A percentile compares a stretch with the other conserved stretches of the same genome.
Evolutionary conservation across 2,888 invertebrate genomes (phyloP).

Genomic region (Pristionchus fissidentatus): DNA sequence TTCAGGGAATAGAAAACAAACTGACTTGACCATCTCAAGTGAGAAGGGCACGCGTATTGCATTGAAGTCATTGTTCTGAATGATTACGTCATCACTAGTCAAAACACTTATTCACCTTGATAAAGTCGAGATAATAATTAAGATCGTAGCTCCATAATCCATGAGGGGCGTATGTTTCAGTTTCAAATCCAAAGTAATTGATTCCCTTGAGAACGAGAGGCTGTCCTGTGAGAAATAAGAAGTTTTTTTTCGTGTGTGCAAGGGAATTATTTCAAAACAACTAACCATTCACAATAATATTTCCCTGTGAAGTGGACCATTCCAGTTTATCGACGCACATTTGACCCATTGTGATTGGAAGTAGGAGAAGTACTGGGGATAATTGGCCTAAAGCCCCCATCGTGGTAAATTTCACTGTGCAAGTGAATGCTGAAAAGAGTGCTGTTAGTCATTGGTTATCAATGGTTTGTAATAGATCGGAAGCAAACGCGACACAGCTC

Average conservation of each 20-base stretch:
- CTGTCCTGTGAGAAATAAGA: not conserved
- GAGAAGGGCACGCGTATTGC: constrained; percentile 46
- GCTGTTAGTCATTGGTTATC: too few relatives aligned
- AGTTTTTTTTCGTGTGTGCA: not conserved
- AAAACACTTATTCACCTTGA: not conserved
- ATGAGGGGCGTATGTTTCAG: constrained; percentile 28
- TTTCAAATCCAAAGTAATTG: constrained; percentile 47
- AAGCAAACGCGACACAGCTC: too few relatives aligned
- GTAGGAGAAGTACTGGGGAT: too few relatives aligned
- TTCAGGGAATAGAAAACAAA: not conserved
- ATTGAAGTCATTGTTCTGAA: constrained; percentile 47
- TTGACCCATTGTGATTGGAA: not conserved
- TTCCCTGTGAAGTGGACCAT: not conserved
- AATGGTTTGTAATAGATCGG: too few relatives aligned
- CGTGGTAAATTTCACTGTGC: too few relatives aligned
- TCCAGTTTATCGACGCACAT: constrained; percentile 18
- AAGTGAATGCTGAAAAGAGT: too few relatives aligned
- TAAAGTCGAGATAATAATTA: constrained; percentile 36
- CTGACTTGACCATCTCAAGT: constrained; percentile 37
- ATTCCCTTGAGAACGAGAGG: constrained; percentile 43
- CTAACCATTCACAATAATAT: constrained; percentile 32
- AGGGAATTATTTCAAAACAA: not conserved
- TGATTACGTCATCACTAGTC: not conserved
- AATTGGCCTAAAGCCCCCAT: not conserved
- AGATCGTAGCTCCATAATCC: constrained; percentile 38